Conservation (phyloP, 2,113 vertebrate species). For the Dolichotis patagonum region DNA sequence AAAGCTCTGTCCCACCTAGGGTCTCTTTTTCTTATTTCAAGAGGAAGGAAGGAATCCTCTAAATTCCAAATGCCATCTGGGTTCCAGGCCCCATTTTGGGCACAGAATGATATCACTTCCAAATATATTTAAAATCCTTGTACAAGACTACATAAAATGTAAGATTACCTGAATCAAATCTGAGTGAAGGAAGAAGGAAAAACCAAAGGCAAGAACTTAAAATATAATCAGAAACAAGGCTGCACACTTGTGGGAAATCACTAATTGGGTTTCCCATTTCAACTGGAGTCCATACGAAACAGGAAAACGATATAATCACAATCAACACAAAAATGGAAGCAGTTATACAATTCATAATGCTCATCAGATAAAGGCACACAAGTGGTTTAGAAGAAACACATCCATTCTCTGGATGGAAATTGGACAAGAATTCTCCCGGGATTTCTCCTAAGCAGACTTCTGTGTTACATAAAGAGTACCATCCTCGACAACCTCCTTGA, state of each 20-base stretch:
- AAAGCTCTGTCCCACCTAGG: not conserved
- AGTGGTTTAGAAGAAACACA: not conserved
- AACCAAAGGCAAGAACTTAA: not conserved
- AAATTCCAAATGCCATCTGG: not conserved
- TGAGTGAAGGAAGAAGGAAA: not conserved
- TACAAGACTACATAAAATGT: not conserved
- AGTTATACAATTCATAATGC: not conserved
- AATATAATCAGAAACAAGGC: not conserved
- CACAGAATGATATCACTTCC: not conserved
- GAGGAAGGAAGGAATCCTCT: not conserved
- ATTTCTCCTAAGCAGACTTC: not conserved
- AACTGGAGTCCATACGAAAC: not conserved
- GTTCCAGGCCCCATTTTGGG: not conserved
- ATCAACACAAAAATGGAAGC: not conserved
- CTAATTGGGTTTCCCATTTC: conserved; percentile 12
- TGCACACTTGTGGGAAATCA: not conserved
- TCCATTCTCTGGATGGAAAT: not conserved
- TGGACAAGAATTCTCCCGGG: not conserved
- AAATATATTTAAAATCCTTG: not conserved
- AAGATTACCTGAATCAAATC: not conserved
- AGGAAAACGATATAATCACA: not conserved
- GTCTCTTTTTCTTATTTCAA: not conserved
- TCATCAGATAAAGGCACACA: not conserved
- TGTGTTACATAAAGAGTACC: not conserved
- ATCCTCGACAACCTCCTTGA: not conserved